These are phyloP conservation scores for Eupeodes luniger DNA, from an alignment of 2,888 invertebrate genomes.

Conservation along the genomic window DNA sequence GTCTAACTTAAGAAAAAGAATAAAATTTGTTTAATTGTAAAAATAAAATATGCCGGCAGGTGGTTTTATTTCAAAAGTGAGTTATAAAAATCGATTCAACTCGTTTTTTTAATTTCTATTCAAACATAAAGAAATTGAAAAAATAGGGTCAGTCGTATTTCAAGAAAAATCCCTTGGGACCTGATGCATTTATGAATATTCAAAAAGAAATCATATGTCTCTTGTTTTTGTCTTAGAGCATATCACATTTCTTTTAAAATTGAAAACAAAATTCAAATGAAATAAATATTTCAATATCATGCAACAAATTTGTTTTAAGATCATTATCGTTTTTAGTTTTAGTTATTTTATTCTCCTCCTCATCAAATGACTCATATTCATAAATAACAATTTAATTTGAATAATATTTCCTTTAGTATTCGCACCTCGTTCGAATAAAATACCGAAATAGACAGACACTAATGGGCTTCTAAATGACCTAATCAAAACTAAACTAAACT, in stretches of 20 bases:
- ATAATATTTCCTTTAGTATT: constrained; percentile 64
- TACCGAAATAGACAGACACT: constrained; percentile 29
- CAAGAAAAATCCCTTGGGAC: not conserved
- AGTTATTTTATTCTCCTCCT: no score
- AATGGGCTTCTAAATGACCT: constrained; percentile 63
- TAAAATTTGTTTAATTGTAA: constrained; percentile 36
- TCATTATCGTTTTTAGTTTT: constrained; percentile 44
- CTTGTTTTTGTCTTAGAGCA: constrained; percentile 33
- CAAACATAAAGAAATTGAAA: constrained; percentile 8
- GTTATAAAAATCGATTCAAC: constrained; percentile 17
- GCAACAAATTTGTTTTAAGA: constrained; percentile 47
- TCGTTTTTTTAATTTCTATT: constrained; percentile 1
- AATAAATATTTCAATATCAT: constrained; percentile 53
- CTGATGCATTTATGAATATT: constrained; percentile 26
- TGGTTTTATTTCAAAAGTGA: constrained; percentile 30
- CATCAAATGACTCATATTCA: constrained; percentile 46
- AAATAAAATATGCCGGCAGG: constrained; percentile 56
- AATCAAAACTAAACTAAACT: constrained; percentile 40
- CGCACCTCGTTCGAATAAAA: constrained; percentile 63
- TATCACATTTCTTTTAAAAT: constrained; percentile 16
- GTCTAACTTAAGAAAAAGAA: not conserved
- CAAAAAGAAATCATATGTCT: constrained; percentile 6
- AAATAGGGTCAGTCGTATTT: constrained; percentile 10
- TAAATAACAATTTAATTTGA: constrained; percentile 69
- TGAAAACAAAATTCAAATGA: not conserved